Conservation (phyloP, 2,888 invertebrate species). For the Ornithoptera priamus region DNA sequence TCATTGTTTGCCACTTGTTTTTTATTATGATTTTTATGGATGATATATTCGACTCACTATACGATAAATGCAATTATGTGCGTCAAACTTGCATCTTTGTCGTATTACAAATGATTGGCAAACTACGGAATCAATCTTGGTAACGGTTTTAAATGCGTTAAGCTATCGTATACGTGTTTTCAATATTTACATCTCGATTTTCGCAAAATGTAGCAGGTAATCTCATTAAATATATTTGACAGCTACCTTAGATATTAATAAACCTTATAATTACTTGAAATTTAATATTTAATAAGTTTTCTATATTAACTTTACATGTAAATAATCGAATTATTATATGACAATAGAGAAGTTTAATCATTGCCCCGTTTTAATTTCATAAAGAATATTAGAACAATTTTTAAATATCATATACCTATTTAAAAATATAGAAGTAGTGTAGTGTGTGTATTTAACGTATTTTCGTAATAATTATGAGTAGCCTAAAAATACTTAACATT, state of each 20-base stretch:
- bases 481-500: too few relatives aligned
- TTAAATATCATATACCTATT: too few relatives aligned
- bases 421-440: too few relatives aligned
- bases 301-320: too few relatives aligned
- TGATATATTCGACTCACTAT: conserved; percentile 26
- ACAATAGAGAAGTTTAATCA: too few relatives aligned
- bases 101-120: conserved; percentile 32
- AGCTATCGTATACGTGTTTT: neutral
- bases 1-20: neutral
- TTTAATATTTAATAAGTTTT: too few relatives aligned
- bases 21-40: conserved; percentile 21
- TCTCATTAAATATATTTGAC: neutral
- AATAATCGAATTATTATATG: too few relatives aligned
- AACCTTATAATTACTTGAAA: too few relatives aligned
- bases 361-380: too few relatives aligned
- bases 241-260: neutral
- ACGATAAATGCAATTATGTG: conserved; percentile 29
- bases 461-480: too few relatives aligned
- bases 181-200: neutral
- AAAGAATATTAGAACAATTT: too few relatives aligned
- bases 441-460: too few relatives aligned
- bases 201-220: neutral
- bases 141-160: conserved; percentile 23
- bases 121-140: conserved; percentile 36
- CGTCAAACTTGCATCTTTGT: conserved; percentile 23